These are phyloP conservation scores for Dromiciops gliroides DNA, from an alignment of 2,113 vertebrate species.

Conservation along the genomic window DNA sequence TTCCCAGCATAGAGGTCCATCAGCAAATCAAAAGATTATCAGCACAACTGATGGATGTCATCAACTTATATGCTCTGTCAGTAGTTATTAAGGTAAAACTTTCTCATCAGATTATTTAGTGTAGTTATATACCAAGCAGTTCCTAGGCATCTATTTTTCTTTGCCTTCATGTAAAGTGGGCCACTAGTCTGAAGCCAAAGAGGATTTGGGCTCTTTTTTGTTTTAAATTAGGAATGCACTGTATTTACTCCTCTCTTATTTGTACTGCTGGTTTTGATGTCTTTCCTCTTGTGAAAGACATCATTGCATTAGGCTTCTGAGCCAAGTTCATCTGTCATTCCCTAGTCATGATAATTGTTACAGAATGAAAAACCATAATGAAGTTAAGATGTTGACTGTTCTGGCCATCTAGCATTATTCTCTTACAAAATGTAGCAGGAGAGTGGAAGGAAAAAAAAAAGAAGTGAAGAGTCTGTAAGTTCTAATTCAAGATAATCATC, in stretches of 20 bases:
- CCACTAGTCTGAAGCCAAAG: conserved; percentile 39
- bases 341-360: conserved; percentile 55
- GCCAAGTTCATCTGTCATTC: conserved; percentile 54
- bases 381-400: conserved; percentile 61
- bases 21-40: conserved; percentile 32
- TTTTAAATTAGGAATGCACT: conserved; percentile 34
- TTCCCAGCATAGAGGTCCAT: conserved; percentile 15
- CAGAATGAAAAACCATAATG: conserved; percentile 50
- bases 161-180: conserved; percentile 25
- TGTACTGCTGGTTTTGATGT: conserved; percentile 47
- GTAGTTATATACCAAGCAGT: not conserved
- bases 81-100: conserved; percentile 31
- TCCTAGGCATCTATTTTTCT: conserved; percentile 9
- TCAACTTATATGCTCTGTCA: not conserved
- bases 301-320: conserved; percentile 5
- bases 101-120: not conserved
- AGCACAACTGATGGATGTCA: not conserved
- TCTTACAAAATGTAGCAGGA: conserved; percentile 39
- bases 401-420: conserved; percentile 51
- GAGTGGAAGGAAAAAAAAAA: conserved; percentile 37
- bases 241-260: conserved; percentile 20
- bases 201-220: not conserved
- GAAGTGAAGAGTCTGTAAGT: conserved; percentile 26
- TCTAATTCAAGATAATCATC: not conserved
- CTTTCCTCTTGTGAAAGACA: conserved; percentile 49